Base-by-base conservation (phyloP, 2,797 vertebrate species). In the Onychomys torridus region DNA sequence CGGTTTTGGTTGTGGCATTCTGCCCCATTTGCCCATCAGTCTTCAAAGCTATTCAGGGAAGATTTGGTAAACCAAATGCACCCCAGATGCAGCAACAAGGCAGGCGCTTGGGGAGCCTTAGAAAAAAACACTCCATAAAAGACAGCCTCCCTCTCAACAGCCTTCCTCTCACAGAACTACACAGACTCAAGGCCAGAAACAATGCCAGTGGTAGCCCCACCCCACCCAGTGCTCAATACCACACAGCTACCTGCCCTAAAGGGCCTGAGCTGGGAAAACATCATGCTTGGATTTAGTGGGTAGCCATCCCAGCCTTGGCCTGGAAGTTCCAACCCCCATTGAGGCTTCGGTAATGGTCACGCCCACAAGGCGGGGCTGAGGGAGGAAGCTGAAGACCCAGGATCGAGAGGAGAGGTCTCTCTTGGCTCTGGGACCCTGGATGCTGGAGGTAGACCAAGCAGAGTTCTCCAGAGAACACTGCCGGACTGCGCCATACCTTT, bases 121-220 rank as follows among this genome's bases (percentile, higher is more conserved):
- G 2, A 5, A 77, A 76, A 32, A 61, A 94, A 52, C 21, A 67
- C 21, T 87, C 75, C 29, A 67, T 96, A 63, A 77, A 89, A 57
- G 7, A 65, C 40, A 67, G 61, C 61, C 32, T 25, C 49, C 40
- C 89, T 93, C 75, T 93, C 49, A 76, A 49, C 13, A 89, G 84
- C 32, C 57, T 90, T 21, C 37, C 61, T 94, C 81, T 59, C 81
- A 78, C 0, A 95, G 59, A 94, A 92, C 65, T 34, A 55, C 32
- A 37, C 7, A 57, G 81, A 34, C 25, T 67, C 82, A 63, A 89
- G 59, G 37, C 93, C 81, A 78, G 90, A 95, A 90, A 57, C 29
- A 29, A 40, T 7, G 27, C 69, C 52, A 9, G 5, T 7, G 10
- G 16, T 19, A 5, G 8, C 34, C 37, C 77, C 0, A 13, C 69